Evolutionary conservation across 2,797 vertebrate species (phyloP).

Genomic region (Salmo trutta): DNA sequence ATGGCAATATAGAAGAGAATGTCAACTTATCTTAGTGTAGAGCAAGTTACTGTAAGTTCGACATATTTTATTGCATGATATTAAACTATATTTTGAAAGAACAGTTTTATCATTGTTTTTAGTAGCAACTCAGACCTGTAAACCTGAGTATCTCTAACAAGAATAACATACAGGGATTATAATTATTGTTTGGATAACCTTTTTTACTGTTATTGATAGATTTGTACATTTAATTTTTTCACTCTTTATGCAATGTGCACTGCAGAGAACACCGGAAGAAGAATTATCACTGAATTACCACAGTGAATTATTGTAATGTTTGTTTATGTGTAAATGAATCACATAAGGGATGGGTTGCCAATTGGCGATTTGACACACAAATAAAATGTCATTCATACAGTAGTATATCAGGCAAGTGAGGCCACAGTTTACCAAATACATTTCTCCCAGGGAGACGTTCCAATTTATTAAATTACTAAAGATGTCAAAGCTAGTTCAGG

Average conservation of each 20-base stretch:
- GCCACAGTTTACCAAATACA: not conserved
- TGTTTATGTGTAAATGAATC: too few relatives aligned
- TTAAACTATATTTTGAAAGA: not conserved
- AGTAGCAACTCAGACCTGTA: not conserved
- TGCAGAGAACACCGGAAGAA: not conserved
- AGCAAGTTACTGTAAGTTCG: not conserved
- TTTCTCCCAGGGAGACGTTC: not conserved
- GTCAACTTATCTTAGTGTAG: not conserved
- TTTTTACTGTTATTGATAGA: too few relatives aligned
- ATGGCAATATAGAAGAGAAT: not conserved
- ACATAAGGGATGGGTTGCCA: too few relatives aligned
- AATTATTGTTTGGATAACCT: too few relatives aligned
- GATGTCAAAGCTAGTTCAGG: conserved; percentile 15
- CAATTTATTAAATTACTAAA: conserved; percentile 9
- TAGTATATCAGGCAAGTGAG: not conserved
- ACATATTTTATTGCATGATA: not conserved
- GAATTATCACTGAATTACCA: not conserved
- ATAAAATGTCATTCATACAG: not conserved
- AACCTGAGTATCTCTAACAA: not conserved
- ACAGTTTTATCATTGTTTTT: not conserved
- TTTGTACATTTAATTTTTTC: too few relatives aligned
- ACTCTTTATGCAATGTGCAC: too few relatives aligned
- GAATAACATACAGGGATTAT: not conserved
- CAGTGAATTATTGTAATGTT: too few relatives aligned
- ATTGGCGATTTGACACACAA: too few relatives aligned